Evolutionary conservation across 2,113 vertebrate species (phyloP).

Genomic region (Empidonax alnorum): DNA sequence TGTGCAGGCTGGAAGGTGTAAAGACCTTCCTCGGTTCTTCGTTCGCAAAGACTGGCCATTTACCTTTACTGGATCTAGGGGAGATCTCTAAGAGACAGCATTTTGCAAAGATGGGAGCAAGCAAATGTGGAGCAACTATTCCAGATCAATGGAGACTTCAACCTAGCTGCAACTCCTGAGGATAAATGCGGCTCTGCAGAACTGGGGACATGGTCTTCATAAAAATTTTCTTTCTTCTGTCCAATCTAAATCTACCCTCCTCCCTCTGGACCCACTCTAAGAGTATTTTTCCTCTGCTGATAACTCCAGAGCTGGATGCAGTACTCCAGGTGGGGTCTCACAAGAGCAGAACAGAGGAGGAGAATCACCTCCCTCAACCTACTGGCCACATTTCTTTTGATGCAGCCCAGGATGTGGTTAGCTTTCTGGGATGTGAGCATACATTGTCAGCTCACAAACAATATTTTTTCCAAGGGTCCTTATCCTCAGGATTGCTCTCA

Average conservation of each 20-base stretch:
- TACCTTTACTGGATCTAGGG: neutral
- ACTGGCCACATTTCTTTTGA: too few species aligned
- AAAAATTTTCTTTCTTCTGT: neutral
- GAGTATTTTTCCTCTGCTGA: neutral
- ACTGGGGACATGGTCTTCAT: neutral
- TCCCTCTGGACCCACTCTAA: neutral
- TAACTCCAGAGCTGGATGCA: neutral
- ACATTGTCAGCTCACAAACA: neutral
- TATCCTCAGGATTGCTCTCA: neutral
- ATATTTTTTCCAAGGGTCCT: neutral
- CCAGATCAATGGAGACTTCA: neutral
- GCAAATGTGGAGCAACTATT: neutral
- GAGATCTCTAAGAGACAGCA: neutral
- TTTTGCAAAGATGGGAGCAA: neutral
- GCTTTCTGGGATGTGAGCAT: neutral
- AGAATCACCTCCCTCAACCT: neutral
- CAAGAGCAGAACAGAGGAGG: neutral
- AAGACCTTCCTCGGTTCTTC: too few species aligned
- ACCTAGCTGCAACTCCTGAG: rapidly evolving
- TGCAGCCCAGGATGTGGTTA: neutral
- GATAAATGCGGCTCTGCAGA: neutral
- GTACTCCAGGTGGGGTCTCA: neutral
- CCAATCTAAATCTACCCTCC: neutral
- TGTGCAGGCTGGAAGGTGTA: too few species aligned
- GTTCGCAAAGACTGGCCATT: too few species aligned